Evolutionary conservation across 2,797 vertebrate genomes (phyloP).

Genomic region (Anguilla obscura): DNA sequence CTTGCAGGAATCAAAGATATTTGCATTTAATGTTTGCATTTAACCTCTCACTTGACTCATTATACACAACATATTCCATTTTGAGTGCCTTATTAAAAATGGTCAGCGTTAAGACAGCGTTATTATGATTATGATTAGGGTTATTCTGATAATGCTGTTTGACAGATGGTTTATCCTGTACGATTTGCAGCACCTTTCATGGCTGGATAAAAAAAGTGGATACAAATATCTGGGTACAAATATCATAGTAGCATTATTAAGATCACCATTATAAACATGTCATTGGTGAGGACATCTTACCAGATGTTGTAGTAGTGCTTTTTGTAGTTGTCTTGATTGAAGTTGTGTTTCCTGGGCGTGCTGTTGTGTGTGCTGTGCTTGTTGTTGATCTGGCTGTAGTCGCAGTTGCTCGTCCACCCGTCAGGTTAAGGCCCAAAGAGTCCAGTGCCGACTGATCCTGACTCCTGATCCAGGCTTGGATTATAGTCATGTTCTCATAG

Average conservation of each 20-base stretch:
- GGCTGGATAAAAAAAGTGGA: not conserved
- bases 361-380: not conserved
- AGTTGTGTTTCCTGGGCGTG: not conserved
- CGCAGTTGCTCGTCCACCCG: constrained; percentile 17
- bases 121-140: not conserved
- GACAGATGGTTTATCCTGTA: not conserved
- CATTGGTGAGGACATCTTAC: constrained; percentile 19
- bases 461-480: constrained; percentile 23
- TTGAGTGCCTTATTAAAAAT: not conserved
- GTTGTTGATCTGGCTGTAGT: not conserved
- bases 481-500: constrained; percentile 15
- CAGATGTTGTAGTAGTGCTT: not conserved
- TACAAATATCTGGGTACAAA: not conserved
- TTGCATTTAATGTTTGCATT: not conserved
- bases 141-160: not conserved
- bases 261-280: not conserved
- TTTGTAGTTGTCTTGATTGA: too few species aligned
- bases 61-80: not conserved
- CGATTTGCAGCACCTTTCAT: not conserved
- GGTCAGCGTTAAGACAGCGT: not conserved
- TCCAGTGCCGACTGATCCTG: constrained; percentile 39
- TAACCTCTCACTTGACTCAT: not conserved
- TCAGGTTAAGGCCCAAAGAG: constrained; percentile 13
- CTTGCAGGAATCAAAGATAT: not conserved
- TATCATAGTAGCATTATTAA: not conserved